Base-by-base conservation (phyloP, 1,140 invertebrate genomes). In the Drosophila burlai region DNA sequence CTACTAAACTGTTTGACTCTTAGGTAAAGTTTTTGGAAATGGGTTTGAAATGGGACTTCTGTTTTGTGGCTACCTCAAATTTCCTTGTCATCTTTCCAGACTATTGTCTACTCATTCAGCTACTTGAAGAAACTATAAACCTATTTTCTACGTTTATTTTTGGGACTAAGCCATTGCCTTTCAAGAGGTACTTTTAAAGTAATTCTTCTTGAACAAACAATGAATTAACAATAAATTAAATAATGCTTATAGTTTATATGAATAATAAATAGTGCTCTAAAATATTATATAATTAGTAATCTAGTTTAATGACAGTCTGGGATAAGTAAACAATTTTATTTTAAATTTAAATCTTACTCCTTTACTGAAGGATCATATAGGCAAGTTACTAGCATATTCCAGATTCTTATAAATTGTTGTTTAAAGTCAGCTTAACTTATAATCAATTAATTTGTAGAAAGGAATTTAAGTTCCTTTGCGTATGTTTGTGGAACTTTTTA, bases 21-120 rank as follows among this genome's bases (percentile, higher is more conserved):
- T 31, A 3, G 34, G 7, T 16, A 3, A 24, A n/a, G 21, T 38
- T 36, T 62, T 31, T 8, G 4, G 4, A 52, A 24, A 13, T 18
- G 21, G 40, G 34, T 0, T 16, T 49, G 46, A 49, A 49, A 26
- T 16, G 46, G 46, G 46, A 26, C 21, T 55, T 66, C 10, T 54
- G 10, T 36, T 21, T 34, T 73, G 43, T 62, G 43, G 38, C 46
- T 69, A 36, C 63, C 11, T 18, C 5, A 31, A 15, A 42, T 43
- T 72, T 31, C 47, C 10, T 1, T 26, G 29, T 29, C 47, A 72
- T 60, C 31, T 31, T n/a, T n/a, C 8, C 36, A 26, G 15, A 47
- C 18, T 47, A 71, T 59, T 79, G 83, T 57, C 69, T 34, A 81
- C 50, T 85, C 83, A 85, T 61, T 65, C 15, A 47, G 43, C 43